phyloP scores from a whole-genome alignment of 2,113 vertebrate genomes.

The Mustela lutreola region DNA sequence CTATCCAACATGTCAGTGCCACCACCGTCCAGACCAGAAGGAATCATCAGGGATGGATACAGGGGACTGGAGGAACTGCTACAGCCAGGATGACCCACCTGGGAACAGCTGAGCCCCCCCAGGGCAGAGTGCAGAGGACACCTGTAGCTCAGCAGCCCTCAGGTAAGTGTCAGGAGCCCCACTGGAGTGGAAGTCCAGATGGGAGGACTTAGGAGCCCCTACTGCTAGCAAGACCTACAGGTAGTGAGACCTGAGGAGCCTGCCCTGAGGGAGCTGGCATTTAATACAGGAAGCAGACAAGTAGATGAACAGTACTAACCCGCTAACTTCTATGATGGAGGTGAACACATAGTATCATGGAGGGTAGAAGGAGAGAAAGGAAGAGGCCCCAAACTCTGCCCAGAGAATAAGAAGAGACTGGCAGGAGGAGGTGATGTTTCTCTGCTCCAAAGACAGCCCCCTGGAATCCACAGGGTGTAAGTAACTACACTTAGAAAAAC shows the following conservation, averaged over 20 bases:
- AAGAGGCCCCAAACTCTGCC: background rate
- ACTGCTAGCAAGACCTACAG: background rate
- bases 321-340: too few relatives aligned
- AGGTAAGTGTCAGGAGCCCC: background rate
- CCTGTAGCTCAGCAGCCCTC: background rate
- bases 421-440: background rate
- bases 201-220: background rate
- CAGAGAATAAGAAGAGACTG: background rate
- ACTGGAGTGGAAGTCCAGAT: background rate
- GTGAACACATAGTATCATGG: background rate
- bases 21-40: background rate
- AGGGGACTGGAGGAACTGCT: background rate
- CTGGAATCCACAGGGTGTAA: background rate
- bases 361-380: background rate
- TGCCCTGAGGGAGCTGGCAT: background rate
- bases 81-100: background rate
- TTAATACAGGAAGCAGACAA: background rate
- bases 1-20: background rate
- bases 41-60: background rate
- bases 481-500: conserved; percentile 22
- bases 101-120: background rate
- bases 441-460: background rate
- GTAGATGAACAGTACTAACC: background rate
- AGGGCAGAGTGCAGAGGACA: too few relatives aligned
- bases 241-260: background rate